phyloP scores from a whole-genome alignment of 1,140 invertebrate species.

The Dryas iulia region DNA sequence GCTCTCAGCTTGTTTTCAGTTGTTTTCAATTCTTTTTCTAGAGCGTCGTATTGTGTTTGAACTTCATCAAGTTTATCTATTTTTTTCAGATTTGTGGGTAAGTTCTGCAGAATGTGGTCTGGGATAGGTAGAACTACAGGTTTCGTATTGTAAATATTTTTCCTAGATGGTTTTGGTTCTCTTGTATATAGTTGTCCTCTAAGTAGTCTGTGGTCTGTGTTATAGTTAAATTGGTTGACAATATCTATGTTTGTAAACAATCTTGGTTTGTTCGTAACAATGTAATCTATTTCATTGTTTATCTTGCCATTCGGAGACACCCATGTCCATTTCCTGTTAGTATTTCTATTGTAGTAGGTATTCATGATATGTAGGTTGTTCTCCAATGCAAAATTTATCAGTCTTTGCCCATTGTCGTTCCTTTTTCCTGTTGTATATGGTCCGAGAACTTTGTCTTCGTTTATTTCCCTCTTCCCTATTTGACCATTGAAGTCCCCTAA shows the following conservation, averaged over 20 bases:
- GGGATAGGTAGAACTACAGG: conserved; percentile 2
- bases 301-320: conserved; percentile 3
- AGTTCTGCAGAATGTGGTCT: conserved; percentile 3
- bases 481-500: not conserved
- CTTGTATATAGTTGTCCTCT: conserved; percentile 1
- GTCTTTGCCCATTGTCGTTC: too few relatives aligned
- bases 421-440: too few relatives aligned
- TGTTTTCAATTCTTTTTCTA: conserved; percentile 7
- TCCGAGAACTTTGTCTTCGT: too few relatives aligned
- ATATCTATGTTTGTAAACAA: too few relatives aligned
- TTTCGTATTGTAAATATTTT: conserved; percentile 3
- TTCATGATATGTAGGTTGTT: not conserved
- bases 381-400: not conserved
- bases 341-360: not conserved
- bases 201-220: conserved; percentile 1
- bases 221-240: conserved; percentile 9
- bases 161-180: conserved; percentile 3
- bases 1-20: too few relatives aligned
- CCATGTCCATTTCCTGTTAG: too few relatives aligned
- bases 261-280: conserved; percentile 5
- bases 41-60: conserved; percentile 3
- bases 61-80: conserved; percentile 7
- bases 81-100: conserved; percentile 3
- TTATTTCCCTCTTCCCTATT: too few relatives aligned
- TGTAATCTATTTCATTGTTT: conserved; percentile 7